phyloP scores from a whole-genome alignment of 2,888 invertebrate species.

The Norana najaformis region DNA sequence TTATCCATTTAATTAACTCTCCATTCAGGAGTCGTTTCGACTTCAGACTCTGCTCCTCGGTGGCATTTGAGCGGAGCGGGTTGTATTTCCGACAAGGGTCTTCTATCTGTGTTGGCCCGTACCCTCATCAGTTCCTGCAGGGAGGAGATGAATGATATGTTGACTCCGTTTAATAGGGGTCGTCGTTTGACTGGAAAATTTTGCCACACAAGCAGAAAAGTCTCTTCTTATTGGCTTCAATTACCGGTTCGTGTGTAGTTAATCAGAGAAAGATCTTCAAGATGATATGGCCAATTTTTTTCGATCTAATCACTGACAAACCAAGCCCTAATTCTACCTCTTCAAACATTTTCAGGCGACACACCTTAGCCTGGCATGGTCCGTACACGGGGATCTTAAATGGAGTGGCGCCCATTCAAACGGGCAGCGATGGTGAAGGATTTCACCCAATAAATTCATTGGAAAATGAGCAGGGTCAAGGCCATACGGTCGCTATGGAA shows the following conservation, averaged over 20 bases:
- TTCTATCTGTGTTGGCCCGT: neutral
- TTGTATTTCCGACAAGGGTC: neutral
- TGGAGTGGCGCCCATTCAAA: no score
- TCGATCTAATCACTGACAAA: neutral
- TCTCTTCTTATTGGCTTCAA: neutral
- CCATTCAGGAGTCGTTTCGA: neutral
- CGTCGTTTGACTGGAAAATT: neutral
- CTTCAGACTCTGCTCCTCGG: neutral
- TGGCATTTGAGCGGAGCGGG: neutral
- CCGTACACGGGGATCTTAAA: no score
- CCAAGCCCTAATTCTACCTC: no score
- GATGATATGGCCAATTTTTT: neutral
- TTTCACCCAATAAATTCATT: no score
- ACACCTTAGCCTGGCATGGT: no score
- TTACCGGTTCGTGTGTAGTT: neutral
- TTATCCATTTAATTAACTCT: constrained; percentile 7
- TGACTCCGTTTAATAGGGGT: constrained; percentile 13
- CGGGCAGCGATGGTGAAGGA: no score
- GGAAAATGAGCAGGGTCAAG: no score
- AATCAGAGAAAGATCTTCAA: neutral
- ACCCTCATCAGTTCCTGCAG: neutral
- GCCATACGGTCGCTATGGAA: no score
- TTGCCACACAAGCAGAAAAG: neutral
- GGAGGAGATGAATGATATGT: neutral
- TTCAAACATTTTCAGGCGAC: no score